These are phyloP conservation scores for Dynastes hyllus DNA, from an alignment of 2,888 invertebrate genomes.

Conservation along the genomic window DNA sequence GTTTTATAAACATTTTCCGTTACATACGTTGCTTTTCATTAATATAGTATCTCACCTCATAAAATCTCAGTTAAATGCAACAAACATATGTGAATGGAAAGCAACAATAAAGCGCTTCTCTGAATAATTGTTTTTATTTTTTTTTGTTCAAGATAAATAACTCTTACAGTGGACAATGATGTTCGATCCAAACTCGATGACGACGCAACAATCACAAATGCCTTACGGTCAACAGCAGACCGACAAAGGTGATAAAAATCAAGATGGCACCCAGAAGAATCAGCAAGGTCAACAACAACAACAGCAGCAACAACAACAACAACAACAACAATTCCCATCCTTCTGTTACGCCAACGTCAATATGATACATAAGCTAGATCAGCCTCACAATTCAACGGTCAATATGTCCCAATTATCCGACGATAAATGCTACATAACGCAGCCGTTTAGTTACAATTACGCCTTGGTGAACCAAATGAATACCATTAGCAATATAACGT, in stretches of 20 bases:
- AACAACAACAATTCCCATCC: conserved; percentile 75
- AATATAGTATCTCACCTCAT: no score
- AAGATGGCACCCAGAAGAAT: conserved; percentile 49
- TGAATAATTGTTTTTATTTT: no score
- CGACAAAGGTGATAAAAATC: conserved; percentile 51
- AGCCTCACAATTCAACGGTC: conserved; percentile 73
- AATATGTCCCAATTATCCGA: conserved; percentile 82
- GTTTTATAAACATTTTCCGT: no score
- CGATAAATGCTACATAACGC: conserved; percentile 84
- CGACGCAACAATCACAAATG: conserved; percentile 69
- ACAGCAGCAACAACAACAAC: conserved; percentile 62
- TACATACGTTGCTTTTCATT: no score
- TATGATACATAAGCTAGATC: conserved; percentile 77
- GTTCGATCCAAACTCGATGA: conserved; percentile 71
- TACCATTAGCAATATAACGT: conserved; percentile 86
- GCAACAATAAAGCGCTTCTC: no score
- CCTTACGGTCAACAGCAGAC: conserved; percentile 63
- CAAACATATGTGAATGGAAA: no score
- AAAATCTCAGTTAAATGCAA: no score
- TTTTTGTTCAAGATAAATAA: not conserved
- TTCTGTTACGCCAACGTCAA: conserved; percentile 82
- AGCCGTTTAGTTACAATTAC: conserved; percentile 87
- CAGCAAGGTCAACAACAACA: conserved; percentile 62
- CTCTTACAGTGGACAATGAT: conserved; percentile 58
- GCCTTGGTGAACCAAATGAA: conserved; percentile 89